Percentiles rank a stretch among this genome's conserved stretches.
These are phyloP conservation scores for Megamerina dolium DNA, from an alignment of 2,888 invertebrate species.

Conservation along the genomic window DNA sequence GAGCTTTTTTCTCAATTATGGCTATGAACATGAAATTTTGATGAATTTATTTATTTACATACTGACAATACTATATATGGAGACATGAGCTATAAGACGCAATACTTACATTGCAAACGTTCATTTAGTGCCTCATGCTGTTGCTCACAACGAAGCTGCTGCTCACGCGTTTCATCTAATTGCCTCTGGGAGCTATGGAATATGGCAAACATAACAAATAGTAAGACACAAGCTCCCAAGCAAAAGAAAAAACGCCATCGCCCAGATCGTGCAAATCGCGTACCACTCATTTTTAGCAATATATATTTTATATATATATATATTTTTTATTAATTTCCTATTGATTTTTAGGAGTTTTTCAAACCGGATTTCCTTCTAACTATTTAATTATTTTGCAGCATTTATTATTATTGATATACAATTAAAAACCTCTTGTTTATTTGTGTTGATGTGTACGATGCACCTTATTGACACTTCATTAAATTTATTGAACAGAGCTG, in stretches of 20 bases:
- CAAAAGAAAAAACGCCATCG: constrained; percentile 55
- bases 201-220: constrained; percentile 55
- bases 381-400: too few relatives aligned
- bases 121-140: constrained; percentile 56
- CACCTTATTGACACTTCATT: too few relatives aligned
- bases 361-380: too few relatives aligned
- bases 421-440: too few relatives aligned
- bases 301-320: too few relatives aligned
- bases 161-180: constrained; percentile 53
- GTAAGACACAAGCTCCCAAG: constrained; percentile 52
- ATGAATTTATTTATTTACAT: neutral
- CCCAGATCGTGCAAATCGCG: constrained; percentile 55
- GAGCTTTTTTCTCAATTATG: constrained; percentile 55
- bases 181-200: constrained; percentile 57
- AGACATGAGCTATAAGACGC: too few relatives aligned
- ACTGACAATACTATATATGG: neutral
- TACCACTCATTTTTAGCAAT: constrained; percentile 49
- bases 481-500: too few relatives aligned
- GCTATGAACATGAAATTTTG: constrained; percentile 44
- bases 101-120: constrained; percentile 54
- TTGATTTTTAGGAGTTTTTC: too few relatives aligned
- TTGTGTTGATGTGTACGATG: too few relatives aligned
- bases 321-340: too few relatives aligned
- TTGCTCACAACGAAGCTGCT: constrained; percentile 53
- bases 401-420: too few relatives aligned